Conservation (phyloP, 2,113 vertebrate species). For the Ammospiza caudacuta region DNA sequence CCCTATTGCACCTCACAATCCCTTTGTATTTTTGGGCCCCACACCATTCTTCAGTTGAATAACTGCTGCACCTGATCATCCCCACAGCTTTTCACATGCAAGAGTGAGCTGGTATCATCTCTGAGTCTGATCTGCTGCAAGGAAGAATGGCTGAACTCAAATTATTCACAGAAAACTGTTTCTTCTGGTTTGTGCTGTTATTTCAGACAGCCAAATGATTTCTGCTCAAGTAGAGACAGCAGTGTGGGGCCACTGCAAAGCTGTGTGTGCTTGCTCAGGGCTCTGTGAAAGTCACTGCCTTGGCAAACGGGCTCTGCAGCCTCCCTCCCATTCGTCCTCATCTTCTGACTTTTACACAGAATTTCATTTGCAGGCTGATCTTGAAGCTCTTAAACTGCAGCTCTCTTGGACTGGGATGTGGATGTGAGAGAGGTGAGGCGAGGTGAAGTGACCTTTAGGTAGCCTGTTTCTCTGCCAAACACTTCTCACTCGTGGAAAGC, state of each 20-base stretch:
- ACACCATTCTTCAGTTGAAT: neutral
- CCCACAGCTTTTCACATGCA: neutral
- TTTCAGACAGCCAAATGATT: neutral
- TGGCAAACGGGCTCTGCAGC: neutral
- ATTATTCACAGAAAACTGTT: neutral
- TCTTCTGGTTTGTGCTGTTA: neutral
- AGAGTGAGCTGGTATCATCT: neutral
- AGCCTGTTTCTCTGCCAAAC: neutral
- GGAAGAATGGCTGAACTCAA: neutral
- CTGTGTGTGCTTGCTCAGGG: neutral
- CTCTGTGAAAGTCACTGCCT: neutral
- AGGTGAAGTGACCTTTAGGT: neutral
- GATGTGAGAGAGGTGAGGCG: neutral
- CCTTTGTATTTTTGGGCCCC: neutral
- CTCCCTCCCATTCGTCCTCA: neutral
- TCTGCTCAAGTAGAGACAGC: neutral
- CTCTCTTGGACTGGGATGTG: neutral
- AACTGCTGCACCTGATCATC: neutral
- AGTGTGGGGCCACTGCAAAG: neutral
- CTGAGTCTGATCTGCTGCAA: neutral
- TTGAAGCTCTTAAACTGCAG: neutral
- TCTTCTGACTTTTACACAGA: neutral
- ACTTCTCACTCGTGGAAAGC: fast-evolving
- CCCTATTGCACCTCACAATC: neutral
- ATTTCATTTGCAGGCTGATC: neutral